phyloP scores from a whole-genome alignment of 2,797 vertebrate genomes.

The Thunnus albacares region DNA sequence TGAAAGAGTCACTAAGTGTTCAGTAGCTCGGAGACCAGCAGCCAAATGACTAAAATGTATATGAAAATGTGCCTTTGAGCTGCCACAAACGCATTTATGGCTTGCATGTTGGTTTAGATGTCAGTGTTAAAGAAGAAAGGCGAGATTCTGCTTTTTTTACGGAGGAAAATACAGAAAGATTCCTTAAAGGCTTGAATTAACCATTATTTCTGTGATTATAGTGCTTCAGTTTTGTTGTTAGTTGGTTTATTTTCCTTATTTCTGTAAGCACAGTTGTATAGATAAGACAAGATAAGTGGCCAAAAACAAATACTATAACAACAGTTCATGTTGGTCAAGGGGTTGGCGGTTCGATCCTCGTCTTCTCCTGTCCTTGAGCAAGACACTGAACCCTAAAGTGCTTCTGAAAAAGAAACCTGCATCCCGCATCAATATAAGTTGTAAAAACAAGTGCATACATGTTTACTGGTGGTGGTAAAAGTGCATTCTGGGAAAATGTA shows the following conservation, averaged over 20 bases:
- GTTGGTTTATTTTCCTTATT: not conserved
- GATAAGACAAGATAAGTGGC: not conserved
- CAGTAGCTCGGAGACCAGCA: slow-evolving; percentile 23
- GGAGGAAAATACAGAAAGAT: not conserved
- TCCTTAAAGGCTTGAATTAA: not conserved
- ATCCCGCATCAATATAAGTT: no score
- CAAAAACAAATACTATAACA: not conserved
- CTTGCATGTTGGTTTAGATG: not conserved
- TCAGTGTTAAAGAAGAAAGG: not conserved
- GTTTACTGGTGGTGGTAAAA: not conserved
- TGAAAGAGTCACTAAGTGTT: slow-evolving; percentile 31
- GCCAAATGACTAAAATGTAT: slow-evolving; percentile 25
- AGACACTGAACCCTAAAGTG: no score
- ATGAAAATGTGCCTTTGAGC: not conserved
- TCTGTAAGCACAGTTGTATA: not conserved
- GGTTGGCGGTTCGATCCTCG: not conserved
- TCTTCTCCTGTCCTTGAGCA: not conserved
- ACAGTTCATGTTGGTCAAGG: not conserved
- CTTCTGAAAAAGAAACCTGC: not conserved
- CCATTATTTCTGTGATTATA: not conserved
- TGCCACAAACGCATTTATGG: not conserved
- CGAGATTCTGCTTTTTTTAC: not conserved
- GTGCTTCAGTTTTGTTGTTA: not conserved
- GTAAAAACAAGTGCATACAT: not conserved
- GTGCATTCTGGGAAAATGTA: not conserved